Conservation (phyloP, 2,113 vertebrate species). For the Uropsilus gracilis region DNA sequence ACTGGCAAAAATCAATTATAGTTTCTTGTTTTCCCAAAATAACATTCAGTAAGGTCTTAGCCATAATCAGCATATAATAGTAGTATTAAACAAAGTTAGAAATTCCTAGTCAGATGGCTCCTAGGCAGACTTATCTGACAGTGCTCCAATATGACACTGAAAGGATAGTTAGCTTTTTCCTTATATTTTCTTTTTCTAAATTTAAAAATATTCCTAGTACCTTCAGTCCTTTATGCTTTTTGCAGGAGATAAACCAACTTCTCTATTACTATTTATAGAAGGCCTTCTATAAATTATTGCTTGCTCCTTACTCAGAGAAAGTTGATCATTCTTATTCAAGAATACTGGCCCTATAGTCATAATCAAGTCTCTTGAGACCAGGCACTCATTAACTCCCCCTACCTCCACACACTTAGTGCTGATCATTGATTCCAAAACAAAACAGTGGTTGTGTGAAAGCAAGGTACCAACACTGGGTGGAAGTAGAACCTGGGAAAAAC, state of each 20-base stretch:
- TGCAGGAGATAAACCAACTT: no score
- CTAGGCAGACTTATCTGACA: neutral
- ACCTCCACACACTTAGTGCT: no score
- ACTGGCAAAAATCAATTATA: neutral
- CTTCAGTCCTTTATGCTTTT: neutral
- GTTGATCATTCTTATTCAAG: neutral
- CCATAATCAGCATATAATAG: neutral
- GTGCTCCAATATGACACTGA: neutral
- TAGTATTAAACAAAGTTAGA: neutral
- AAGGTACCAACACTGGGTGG: neutral
- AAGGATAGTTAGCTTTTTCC: neutral
- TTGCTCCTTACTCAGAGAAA: neutral
- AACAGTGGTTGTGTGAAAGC: neutral
- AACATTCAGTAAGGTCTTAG: neutral
- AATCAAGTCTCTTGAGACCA: neutral
- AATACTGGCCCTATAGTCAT: neutral
- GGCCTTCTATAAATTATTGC: neutral
- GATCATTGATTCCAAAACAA: neutral
- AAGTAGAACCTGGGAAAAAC: neutral
- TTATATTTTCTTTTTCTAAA: neutral
- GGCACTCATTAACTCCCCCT: neutral
- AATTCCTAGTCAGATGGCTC: neutral
- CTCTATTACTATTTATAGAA: neutral
- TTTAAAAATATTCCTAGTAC: neutral
- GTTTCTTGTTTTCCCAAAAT: neutral